Base-by-base conservation (phyloP, 2,113 vertebrate species). In the Bambusicola thoracicus region DNA sequence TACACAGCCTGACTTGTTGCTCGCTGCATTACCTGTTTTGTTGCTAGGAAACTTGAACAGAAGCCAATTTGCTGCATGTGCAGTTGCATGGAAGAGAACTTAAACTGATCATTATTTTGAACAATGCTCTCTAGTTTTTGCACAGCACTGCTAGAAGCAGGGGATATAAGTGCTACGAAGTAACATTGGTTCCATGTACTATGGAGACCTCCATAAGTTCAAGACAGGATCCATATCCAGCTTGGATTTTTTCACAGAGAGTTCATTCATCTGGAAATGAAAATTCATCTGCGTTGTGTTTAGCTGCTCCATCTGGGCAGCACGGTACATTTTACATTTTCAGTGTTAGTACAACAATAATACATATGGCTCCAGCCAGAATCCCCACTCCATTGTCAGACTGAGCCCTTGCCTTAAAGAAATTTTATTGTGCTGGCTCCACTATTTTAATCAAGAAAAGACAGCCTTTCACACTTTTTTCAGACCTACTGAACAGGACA, bases 31-130 rank as follows among this genome's bases (percentile, higher is more conserved):
- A 97, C 46, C 62, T 72, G 51, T 84, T 89, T n/a, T 92, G 96
- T 98, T 98, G 98, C 97, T 96, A 97, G 96, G 97, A 97, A 93
- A 97, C 92, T 96, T 96, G 94, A 97, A 94, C 74, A 91, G 93
- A 91, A 94, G 44, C 20, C 81, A 90, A 92, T 93, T 96, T 92
- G 51, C 93, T 89, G 92, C 70, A 14, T 70, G 22, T 69, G 49
- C 58, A 87, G 61, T 91, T 90, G 25, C 27, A 62, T 29, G 16
- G 65, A 75, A 85, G 46, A 92, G 34, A 49, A 81, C 30, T n/a
- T 20, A 73, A 76, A 43, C 17, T 53, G 24, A 62, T n/a, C 43
- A 43, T 85, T 81, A 38, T 40, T 74, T 46, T 49, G 25, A 74
- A 62, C 25, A 69, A 44, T 5, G 6, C 2, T 11, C 20, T 69